Evolutionary conservation across 2,113 vertebrate genomes (phyloP).

Genomic region (Pelecanus crispus): DNA sequence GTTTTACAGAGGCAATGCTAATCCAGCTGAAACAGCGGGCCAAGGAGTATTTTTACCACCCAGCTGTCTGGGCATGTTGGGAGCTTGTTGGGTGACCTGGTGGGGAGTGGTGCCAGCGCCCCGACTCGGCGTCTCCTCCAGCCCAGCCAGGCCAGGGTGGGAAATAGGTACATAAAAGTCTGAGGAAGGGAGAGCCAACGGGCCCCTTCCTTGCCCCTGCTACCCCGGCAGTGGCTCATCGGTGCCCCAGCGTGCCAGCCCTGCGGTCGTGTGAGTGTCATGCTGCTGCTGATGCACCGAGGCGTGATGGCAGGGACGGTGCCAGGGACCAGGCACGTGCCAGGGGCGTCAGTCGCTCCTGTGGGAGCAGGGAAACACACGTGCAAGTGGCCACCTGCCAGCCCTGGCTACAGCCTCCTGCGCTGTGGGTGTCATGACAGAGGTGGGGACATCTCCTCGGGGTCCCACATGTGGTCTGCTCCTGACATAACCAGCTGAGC

Average conservation of each 20-base stretch:
- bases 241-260: background rate
- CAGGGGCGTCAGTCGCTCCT: background rate
- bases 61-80: conserved; percentile 26
- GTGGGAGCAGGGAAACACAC: background rate
- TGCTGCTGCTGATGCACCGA: background rate
- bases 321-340: background rate
- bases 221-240: accelerated
- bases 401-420: accelerated
- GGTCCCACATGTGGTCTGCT: background rate
- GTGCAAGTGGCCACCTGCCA: background rate
- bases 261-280: background rate
- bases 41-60: conserved; percentile 28
- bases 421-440: background rate
- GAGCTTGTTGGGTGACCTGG: conserved; percentile 1
- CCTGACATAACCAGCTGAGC: background rate
- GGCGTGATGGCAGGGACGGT: background rate
- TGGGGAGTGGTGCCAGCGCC: background rate
- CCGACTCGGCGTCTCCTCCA: background rate
- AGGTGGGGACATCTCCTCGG: background rate
- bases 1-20: background rate
- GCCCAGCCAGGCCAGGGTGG: background rate
- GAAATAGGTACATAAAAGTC: background rate
- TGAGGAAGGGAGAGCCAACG: background rate
- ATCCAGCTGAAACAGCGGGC: background rate
- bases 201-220: background rate